A percentile compares a stretch with the other conserved stretches of the same genome.
phyloP scores from a whole-genome alignment of 2,113 vertebrate species.

The Lophura nycthemera region DNA sequence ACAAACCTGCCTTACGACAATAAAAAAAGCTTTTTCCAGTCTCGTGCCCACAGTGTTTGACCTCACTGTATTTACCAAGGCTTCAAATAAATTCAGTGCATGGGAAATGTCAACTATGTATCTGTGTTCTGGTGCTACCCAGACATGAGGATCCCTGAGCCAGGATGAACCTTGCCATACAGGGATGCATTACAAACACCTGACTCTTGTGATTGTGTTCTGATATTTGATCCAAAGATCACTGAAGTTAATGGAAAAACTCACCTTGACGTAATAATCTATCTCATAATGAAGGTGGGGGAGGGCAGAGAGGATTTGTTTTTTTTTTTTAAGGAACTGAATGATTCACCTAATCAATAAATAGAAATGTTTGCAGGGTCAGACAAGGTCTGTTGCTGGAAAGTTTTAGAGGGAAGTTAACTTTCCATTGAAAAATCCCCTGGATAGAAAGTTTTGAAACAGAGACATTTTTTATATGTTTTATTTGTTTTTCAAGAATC shows the following conservation, averaged over 20 bases:
- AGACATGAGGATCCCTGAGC: neutral
- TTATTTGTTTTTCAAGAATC: neutral
- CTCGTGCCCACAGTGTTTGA: neutral
- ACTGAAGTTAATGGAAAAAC: slow-evolving; percentile 47
- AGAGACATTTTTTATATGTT: neutral
- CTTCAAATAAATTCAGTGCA: neutral
- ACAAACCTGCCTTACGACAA: neutral
- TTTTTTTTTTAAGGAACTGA: neutral
- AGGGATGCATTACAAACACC: neutral
- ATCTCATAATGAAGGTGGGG: neutral
- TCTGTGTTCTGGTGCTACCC: neutral
- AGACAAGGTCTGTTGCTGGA: neutral
- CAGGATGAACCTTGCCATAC: neutral
- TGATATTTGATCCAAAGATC: neutral
- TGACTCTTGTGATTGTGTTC: rapidly evolving
- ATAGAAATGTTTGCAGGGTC: neutral
- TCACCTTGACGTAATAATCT: slow-evolving; percentile 2
- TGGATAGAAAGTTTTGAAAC: neutral
- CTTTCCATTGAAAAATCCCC: neutral
- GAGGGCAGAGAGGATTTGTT: neutral
- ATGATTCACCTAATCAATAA: slow-evolving; percentile 48
- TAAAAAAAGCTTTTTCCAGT: neutral
- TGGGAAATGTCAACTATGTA: neutral
- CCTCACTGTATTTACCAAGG: neutral
- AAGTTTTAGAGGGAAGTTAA: neutral